phyloP scores from a whole-genome alignment of 2,113 vertebrate species.

The Phylloscopus trochiloides region DNA sequence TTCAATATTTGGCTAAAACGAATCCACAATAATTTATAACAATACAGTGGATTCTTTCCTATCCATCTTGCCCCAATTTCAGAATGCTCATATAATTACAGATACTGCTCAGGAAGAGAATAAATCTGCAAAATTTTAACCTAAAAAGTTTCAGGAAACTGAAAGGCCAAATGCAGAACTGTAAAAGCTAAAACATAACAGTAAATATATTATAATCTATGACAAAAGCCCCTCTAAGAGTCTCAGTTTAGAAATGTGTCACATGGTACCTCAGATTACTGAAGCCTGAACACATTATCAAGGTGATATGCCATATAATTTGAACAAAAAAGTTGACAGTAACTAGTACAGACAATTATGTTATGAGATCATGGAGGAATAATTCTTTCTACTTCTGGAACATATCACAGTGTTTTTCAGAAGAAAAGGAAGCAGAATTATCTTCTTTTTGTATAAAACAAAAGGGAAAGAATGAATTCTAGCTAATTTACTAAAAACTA shows the following conservation, averaged over 20 bases:
- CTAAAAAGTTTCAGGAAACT: neutral
- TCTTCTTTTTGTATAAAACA: neutral
- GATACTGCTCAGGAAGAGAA: neutral
- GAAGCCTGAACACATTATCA: neutral
- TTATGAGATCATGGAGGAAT: conserved; percentile 35
- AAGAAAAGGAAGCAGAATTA: neutral
- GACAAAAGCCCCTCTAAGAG: neutral
- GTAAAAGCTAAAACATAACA: neutral
- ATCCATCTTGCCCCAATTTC: neutral
- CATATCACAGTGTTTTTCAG: neutral
- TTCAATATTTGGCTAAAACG: neutral
- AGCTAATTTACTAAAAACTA: neutral
- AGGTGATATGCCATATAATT: conserved; percentile 2
- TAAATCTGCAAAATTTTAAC: neutral
- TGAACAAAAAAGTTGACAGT: conserved; percentile 24
- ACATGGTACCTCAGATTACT: neutral
- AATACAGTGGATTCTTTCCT: neutral
- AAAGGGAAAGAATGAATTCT: neutral
- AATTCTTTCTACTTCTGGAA: conserved; percentile 40
- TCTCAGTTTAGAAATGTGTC: neutral
- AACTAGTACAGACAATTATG: conserved; percentile 11
- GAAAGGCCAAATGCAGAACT: neutral
- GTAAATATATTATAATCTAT: neutral
- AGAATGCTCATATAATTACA: neutral
- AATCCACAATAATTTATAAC: neutral